phyloP scores from a whole-genome alignment of 2,113 vertebrate species.

The Accipiter cooperii region DNA sequence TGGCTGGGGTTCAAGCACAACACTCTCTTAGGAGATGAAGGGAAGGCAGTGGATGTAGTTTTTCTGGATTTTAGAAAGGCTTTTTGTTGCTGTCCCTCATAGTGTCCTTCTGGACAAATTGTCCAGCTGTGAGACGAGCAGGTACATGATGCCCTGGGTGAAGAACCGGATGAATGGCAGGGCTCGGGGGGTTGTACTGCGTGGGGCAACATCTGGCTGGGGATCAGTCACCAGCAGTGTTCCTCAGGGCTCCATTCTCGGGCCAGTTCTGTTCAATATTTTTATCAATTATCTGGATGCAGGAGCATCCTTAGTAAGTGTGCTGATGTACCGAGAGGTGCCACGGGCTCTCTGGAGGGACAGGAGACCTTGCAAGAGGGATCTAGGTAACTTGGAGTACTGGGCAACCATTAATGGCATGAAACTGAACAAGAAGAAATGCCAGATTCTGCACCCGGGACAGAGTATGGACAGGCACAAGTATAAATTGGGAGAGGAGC shows the following conservation, averaged over 20 bases:
- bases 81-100: background rate
- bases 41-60: background rate
- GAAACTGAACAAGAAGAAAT: background rate
- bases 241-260: background rate
- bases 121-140: no score
- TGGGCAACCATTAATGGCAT: background rate
- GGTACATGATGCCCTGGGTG: no score
- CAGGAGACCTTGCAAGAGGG: background rate
- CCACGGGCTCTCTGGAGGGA: no score
- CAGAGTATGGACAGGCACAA: rapidly evolving
- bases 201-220: no score
- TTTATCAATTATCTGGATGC: background rate
- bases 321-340: background rate
- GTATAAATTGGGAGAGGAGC: background rate
- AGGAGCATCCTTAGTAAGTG: background rate
- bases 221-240: no score
- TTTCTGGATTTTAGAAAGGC: background rate
- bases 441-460: background rate
- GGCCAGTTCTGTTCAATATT: no score
- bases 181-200: background rate
- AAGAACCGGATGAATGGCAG: rapidly evolving
- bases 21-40: background rate
- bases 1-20: rapidly evolving
- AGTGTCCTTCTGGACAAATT: no score
- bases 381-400: background rate